These are phyloP conservation scores for Euspilapteryx auroguttella DNA, from an alignment of 2,888 invertebrate species.

Conservation along the genomic window DNA sequence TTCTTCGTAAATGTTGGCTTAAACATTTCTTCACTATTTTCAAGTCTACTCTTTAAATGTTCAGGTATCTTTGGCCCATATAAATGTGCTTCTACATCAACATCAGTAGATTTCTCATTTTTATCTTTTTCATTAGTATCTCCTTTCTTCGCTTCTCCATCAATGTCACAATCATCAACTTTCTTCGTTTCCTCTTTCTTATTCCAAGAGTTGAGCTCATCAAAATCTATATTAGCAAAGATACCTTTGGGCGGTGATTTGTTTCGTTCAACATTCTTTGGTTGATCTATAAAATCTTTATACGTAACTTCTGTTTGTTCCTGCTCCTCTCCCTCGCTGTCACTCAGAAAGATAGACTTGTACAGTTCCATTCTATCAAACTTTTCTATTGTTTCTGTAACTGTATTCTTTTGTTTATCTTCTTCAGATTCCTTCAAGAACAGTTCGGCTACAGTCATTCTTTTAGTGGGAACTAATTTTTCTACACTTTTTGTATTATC, in stretches of 20 bases:
- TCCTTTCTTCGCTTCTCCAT: constrained; percentile 6
- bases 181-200: too few relatives aligned
- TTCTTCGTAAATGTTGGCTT: constrained; percentile 17
- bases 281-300: constrained; percentile 25
- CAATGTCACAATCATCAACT: constrained; percentile 11
- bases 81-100: constrained; percentile 20
- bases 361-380: constrained; percentile 74
- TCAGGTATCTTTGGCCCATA: constrained; percentile 66
- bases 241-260: constrained; percentile 72
- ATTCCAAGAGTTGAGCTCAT: constrained; percentile 53
- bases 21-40: constrained; percentile 12
- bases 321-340: constrained; percentile 68
- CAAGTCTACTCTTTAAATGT: constrained; percentile 25
- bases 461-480: constrained; percentile 19
- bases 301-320: constrained; percentile 18
- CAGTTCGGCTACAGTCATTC: constrained; percentile 48
- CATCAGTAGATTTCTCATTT: constrained; percentile 8
- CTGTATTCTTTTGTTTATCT: too few relatives aligned
- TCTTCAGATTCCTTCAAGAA: constrained; percentile 47
- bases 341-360: constrained; percentile 85
- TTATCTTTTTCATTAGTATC: constrained; percentile 3
- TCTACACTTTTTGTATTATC: neutral
- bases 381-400: constrained; percentile 41
- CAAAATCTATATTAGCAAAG: constrained; percentile 67
- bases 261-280: constrained; percentile 63